phyloP scores from a whole-genome alignment of 2,888 invertebrate species.

The Drosophila recens region DNA sequence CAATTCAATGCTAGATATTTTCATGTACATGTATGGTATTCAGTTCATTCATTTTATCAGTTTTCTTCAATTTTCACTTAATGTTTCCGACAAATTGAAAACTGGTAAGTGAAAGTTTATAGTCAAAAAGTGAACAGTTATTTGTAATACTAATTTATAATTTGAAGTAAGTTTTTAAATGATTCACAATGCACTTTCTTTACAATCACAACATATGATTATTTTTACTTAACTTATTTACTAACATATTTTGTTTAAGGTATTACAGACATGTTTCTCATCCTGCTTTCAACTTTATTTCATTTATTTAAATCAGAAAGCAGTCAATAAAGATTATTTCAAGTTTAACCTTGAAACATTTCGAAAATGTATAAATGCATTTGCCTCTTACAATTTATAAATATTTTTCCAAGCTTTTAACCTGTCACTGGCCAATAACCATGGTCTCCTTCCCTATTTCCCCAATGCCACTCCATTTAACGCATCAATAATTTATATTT shows the following conservation, averaged over 20 bases:
- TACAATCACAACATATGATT: too few relatives aligned
- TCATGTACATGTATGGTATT: not conserved
- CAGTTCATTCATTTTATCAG: not conserved
- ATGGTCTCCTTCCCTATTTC: not conserved
- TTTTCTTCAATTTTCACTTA: not conserved
- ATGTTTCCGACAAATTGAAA: not conserved
- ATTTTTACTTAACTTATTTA: too few relatives aligned
- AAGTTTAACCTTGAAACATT: not conserved
- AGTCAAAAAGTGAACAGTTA: too few relatives aligned
- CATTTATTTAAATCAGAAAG: not conserved
- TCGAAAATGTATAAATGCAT: slow-evolving; percentile 33
- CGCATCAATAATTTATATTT: slow-evolving; percentile 71
- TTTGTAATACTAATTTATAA: not conserved
- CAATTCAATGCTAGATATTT: slow-evolving; percentile 1
- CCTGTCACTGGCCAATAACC: slow-evolving; percentile 44
- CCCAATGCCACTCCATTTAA: slow-evolving; percentile 33
- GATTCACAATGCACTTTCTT: too few relatives aligned
- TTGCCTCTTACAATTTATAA: slow-evolving; percentile 42
- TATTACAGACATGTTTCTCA: too few relatives aligned
- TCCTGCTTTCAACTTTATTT: not conserved
- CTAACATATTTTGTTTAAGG: too few relatives aligned
- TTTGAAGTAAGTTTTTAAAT: too few relatives aligned
- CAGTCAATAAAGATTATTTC: not conserved
- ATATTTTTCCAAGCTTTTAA: slow-evolving; percentile 38
- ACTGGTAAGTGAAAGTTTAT: not conserved